Base-by-base conservation (phyloP, 1,140 invertebrate species). In the Meloidogyne exigua region DNA sequence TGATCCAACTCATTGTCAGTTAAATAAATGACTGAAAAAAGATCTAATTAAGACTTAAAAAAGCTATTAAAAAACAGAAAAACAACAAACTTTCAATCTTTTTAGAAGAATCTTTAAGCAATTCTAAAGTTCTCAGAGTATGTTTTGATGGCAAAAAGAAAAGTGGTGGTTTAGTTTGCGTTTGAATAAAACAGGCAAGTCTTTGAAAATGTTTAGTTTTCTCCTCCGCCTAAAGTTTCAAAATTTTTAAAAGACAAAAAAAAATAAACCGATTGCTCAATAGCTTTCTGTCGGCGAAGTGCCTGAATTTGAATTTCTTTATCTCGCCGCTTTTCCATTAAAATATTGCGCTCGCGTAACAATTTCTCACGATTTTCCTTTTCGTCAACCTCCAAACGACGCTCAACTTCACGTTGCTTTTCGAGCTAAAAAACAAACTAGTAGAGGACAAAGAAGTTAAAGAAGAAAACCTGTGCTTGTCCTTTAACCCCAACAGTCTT, bases 361-460 rank as follows among this genome's bases (percentile, higher is more conserved):
- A 95, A 89, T 83, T 92, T 91, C 84, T 94, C 93, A 82, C 92
- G 93, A 88, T 97, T 94, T 85, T 92, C 90, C 70, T 92, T 90
- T 65, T 93, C 93, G 85, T 93, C 93, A 84, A 95, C 93, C 87
- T 97, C 95, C 42, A 98, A 91, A 88, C 95, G 94, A 76, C 93
- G 92, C 88, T 97, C 95, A 39, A 98, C 93, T 89, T 94, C 91
- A 13, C 93, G 93, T 85, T 92, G 90, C 88, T 93, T 93, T 78
- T 92, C 91, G 85, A 92, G 92, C 92, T 93, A 81, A 69, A 88
- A 89, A 82, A 62, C 11, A 3, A 49, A 39, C 11, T n/a, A n/a
- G n/a, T n/a, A n/a, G n/a, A 36, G 68, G 62, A 42, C 15, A 57
- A 25, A 15, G 10, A 21, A 49, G n/a, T 10, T 11, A 15, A 74